Percentiles rank a stretch among this genome's conserved stretches.
Conservation (phyloP, 2,113 vertebrate species). For the Dinomys branickii region DNA sequence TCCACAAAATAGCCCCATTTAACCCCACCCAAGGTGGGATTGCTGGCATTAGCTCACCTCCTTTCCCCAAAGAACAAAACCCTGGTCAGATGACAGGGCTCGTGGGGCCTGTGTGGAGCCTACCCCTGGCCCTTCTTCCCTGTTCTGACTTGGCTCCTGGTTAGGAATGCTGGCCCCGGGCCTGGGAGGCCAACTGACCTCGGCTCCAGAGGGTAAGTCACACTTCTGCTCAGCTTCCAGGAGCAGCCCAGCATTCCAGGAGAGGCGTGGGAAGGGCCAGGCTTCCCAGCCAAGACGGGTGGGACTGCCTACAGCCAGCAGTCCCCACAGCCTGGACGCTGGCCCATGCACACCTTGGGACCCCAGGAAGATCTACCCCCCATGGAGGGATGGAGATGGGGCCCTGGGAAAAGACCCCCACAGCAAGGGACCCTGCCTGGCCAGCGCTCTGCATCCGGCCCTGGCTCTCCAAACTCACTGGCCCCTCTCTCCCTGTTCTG, state of each 20-base stretch:
- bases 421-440: neutral
- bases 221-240: slow-evolving; percentile 60
- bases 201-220: slow-evolving; percentile 55
- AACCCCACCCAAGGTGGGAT: neutral
- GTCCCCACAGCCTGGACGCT: neutral
- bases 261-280: slow-evolving; percentile 72
- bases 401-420: neutral
- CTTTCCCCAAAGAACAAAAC: neutral
- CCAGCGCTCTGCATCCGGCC: neutral
- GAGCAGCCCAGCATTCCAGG: slow-evolving; percentile 55
- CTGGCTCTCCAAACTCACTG: neutral
- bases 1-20: neutral
- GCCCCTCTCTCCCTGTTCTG: neutral
- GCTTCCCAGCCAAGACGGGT: neutral
- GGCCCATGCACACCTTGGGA: neutral
- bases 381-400: rapidly evolving
- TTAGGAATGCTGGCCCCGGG: slow-evolving; percentile 59
- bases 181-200: slow-evolving; percentile 63
- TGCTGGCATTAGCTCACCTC: neutral
- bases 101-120: neutral
- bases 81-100: neutral
- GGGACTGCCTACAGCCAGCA: neutral
- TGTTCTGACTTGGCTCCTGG: slow-evolving; percentile 55
- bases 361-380: neutral
- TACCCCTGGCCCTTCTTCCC: neutral